Evolutionary conservation across 2,888 invertebrate genomes (phyloP).

Genomic region (Diogma glabrata): DNA sequence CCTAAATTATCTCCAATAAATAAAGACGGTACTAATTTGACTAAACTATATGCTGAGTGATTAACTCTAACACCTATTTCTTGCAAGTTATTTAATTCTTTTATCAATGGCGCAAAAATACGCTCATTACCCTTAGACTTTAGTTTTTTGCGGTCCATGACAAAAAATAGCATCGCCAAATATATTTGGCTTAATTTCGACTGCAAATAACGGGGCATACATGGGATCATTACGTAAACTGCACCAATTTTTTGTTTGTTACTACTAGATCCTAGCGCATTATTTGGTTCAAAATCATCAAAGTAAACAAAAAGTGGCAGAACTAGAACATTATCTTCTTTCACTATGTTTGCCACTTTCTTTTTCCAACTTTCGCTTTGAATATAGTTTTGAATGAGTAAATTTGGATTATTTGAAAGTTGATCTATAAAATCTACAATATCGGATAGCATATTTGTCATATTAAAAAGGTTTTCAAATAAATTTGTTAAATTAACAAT

Average conservation of each 20-base stretch:
- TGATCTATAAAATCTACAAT: neutral
- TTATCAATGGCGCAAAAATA: neutral
- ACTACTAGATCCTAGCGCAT: neutral
- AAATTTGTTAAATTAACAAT: neutral
- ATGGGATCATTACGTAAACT: neutral
- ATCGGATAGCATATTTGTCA: neutral
- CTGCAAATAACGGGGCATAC: neutral
- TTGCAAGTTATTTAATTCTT: neutral
- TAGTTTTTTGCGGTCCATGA: neutral
- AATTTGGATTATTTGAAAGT: neutral
- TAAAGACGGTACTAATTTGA: neutral
- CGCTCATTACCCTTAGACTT: neutral
- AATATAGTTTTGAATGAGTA: neutral
- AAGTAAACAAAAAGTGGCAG: neutral
- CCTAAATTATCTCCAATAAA: neutral
- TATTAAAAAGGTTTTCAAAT: neutral
- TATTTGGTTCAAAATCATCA: neutral
- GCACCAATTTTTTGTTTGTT: neutral
- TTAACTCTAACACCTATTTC: neutral
- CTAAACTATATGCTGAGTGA: neutral
- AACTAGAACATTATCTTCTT: neutral
- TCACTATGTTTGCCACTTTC: neutral
- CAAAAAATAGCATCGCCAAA: neutral
- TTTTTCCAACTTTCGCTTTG: neutral
- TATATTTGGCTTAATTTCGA: neutral